Conservation (phyloP, 2,113 vertebrate species). For the Oxyura jamaicensis region DNA sequence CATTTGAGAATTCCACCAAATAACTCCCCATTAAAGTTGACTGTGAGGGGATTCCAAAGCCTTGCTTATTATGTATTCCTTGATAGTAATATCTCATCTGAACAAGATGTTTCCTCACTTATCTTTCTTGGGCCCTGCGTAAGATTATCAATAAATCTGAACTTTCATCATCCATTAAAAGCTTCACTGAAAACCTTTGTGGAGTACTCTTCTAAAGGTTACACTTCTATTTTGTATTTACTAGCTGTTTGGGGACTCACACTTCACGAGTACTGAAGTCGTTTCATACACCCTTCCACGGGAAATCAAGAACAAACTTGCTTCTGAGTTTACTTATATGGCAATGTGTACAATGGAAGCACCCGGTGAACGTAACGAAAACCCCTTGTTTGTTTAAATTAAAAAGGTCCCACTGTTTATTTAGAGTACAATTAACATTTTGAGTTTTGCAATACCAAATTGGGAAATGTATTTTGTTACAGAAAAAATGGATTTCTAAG, state of each 20-base stretch:
- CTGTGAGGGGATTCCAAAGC: not conserved
- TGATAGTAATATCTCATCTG: not conserved
- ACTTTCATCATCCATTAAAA: not conserved
- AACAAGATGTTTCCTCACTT: not conserved
- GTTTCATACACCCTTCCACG: not conserved
- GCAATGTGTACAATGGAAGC: not conserved
- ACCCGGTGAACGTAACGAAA: not conserved
- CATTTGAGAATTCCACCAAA: not conserved
- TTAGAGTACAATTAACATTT: not conserved
- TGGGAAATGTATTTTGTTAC: not conserved
- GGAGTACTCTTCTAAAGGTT: not conserved
- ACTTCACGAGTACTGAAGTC: not conserved
- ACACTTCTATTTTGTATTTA: not conserved
- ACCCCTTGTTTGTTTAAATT: not conserved
- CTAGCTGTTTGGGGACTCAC: not conserved
- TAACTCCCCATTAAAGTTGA: not conserved
- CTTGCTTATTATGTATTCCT: not conserved
- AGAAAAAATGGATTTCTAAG: not conserved
- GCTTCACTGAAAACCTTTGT: too few relatives aligned
- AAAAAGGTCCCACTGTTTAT: not conserved
- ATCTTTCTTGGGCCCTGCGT: too few relatives aligned
- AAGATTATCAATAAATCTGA: not conserved
- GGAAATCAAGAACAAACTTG: not conserved
- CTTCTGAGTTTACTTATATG: not conserved
- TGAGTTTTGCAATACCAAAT: not conserved